Base-by-base conservation (phyloP, 2,113 vertebrate species). In the Fukomys damarensis region DNA sequence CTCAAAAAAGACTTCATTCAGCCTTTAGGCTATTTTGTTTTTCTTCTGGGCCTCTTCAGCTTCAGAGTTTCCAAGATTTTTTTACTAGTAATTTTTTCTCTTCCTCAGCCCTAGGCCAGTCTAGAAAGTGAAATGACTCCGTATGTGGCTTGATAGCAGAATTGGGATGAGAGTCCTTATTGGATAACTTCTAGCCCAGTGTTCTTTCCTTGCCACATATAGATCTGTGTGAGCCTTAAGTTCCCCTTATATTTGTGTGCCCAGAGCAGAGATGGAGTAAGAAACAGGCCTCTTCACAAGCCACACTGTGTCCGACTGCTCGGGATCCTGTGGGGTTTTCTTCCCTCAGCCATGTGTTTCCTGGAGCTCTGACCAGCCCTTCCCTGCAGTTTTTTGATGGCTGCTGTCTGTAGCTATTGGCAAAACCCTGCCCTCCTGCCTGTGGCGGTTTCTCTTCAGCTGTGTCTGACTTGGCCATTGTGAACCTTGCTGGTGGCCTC, bases 1-100 rank as follows among this genome's bases (percentile, higher is more conserved):
- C 63, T 91, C 91, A 89, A n/a, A 81, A 95, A 70, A 76, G 41
- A 91, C 58, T 86, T 52, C 16, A 46, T 86, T 52, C 16, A 46
- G 63, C 54, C 43, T 96, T 86, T 20, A 80, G 24, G 19, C 38
- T 19, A 1, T 76, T 80, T 89, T 92, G 7, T 79, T 63, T 94
- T 93, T 89, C 38, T 58, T 13, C 43, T 59, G 92, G 38, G 32
- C 85, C 30, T 91, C 35, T 91, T 94, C 41, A 52, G n/a, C 61
- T 88, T 84, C 49, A 43, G 49, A 68, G n/a, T 24, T 85, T 85
- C 70, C 46, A 59, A 22, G 38, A 20, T 58, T 93, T 80, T 84
- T 92, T 68, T 26, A 35, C 28, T 84, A 32, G 35, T 79, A 14
- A 41, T 49, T 82, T 59, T 93, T 81, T 66, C 49, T 95, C 35